A percentile compares a stretch with the other conserved stretches of the same genome.
Conservation (phyloP, 2,888 invertebrate species). For the Euproctis similis region DNA sequence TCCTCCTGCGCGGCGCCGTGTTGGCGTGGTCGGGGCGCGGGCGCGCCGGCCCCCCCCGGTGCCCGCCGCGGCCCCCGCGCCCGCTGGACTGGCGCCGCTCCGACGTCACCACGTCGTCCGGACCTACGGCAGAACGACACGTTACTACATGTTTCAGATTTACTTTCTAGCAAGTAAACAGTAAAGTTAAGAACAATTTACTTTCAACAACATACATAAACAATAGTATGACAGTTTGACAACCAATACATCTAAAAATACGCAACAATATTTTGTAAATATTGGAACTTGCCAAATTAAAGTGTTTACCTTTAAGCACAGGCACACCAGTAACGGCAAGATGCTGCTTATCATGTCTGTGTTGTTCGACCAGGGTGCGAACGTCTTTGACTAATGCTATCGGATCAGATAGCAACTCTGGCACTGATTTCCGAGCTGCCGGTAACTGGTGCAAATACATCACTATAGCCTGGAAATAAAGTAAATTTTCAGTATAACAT, state of each 20-base stretch:
- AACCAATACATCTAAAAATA: too few relatives aligned
- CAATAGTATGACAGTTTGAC: too few relatives aligned
- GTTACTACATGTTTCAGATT: too few relatives aligned
- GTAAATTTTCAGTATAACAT: not conserved
- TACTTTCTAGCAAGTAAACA: too few relatives aligned
- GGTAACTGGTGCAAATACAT: constrained; percentile 94
- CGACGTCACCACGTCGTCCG: constrained; percentile 47
- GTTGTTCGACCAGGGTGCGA: constrained; percentile 89
- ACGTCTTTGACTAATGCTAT: constrained; percentile 93
- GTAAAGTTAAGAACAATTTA: too few relatives aligned
- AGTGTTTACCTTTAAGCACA: constrained; percentile 76
- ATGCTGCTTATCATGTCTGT: constrained; percentile 89
- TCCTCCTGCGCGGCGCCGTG: constrained; percentile 76
- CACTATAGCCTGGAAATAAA: constrained; percentile 82
- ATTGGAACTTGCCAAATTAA: too few relatives aligned
- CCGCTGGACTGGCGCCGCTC: constrained; percentile 59
- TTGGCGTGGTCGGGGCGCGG: constrained; percentile 57
- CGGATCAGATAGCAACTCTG: constrained; percentile 91
- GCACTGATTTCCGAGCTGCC: constrained; percentile 92
- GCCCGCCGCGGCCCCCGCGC: constrained; percentile 48
- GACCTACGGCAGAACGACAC: too few relatives aligned
- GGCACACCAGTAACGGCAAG: constrained; percentile 89
- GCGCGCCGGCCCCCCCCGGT: constrained; percentile 41
- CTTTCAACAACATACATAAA: too few relatives aligned
- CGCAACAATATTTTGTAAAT: too few relatives aligned